Base-by-base conservation (phyloP, 2,888 invertebrate species). In the Troides aeacus region DNA sequence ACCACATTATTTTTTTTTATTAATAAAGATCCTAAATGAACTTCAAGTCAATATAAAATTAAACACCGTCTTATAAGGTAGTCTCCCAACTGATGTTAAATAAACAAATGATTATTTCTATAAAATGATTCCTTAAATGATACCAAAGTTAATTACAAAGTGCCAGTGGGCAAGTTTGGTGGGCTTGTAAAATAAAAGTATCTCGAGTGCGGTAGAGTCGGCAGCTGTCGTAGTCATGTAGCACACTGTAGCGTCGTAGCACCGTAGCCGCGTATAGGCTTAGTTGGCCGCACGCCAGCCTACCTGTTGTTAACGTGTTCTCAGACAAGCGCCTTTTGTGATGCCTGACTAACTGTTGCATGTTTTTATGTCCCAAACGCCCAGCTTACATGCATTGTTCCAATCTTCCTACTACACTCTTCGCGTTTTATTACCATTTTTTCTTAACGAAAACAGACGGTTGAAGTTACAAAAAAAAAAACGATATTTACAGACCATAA, bases 251-350 rank as follows among this genome's bases (percentile, higher is more conserved):
- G 30, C 30, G 30, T 30, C 30, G 83, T 82, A 81, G 83, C 79
- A 77, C 75, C 78, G 78, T 72, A 78, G 75, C 70, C 73, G 64
- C 62, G 62, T 70, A 66, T 63, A 57, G 58, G 62, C 66, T 53
- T 61, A 69, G 72, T 87, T 90, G 90, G 90, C 90, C 75, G 78
- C 69, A 72, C 76, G 92, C 92, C 92, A 92, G 88, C 82, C 82
- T 87, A 90, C 89, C 90, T 90, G 91, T 92, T 91, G 92, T 85
- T 80, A 79, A 79, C 83, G 84, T 85, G 82, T 86, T 83, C 83
- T 82, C 80, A 79, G 74, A 72, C 76, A 80, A 53, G 79, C 79
- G 73, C 72, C 75, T 72, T 30, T 81, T 77, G 77, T 76, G 75
- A 79, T 78, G 78, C 81, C 80, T 79, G 68, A 71, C 74, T 76